Evolutionary conservation across 2,888 invertebrate species (phyloP).

Genomic region (Tinea pellionella): DNA sequence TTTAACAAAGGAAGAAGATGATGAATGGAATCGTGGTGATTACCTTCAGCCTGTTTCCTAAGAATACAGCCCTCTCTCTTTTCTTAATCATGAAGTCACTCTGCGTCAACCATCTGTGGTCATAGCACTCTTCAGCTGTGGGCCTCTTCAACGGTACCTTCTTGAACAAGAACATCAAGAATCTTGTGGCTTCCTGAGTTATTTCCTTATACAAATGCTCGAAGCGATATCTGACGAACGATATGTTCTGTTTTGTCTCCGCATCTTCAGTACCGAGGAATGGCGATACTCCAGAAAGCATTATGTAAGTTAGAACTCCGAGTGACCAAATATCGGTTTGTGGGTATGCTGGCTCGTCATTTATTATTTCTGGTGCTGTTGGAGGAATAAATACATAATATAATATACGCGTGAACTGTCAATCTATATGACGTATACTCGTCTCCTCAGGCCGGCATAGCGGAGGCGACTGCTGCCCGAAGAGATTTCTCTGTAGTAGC

Average conservation of each 20-base stretch:
- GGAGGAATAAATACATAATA: constrained; percentile 8
- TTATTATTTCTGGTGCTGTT: constrained; percentile 87
- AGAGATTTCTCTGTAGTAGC: too few species aligned
- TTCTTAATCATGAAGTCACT: constrained; percentile 94
- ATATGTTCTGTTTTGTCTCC: constrained; percentile 92
- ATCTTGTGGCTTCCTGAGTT: constrained; percentile 88
- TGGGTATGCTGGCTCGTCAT: constrained; percentile 87
- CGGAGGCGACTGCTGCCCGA: too few species aligned
- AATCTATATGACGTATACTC: too few species aligned
- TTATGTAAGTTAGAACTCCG: constrained; percentile 90
- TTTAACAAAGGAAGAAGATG: too few species aligned
- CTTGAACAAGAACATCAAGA: constrained; percentile 96
- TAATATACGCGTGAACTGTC: too few species aligned
- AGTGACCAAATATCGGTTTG: constrained; percentile 97
- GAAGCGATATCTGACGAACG: constrained; percentile 91
- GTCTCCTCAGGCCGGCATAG: too few species aligned
- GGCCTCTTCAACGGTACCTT: constrained; percentile 95
- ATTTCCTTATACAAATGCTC: constrained; percentile 95
- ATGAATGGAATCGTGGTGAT: too few species aligned
- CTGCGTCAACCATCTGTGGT: constrained; percentile 95
- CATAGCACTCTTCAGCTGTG: constrained; percentile 92
- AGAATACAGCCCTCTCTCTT: constrained; percentile 87
- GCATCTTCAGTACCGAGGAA: constrained; percentile 85
- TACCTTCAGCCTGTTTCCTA: constrained; percentile 85
- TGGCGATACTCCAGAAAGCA: constrained; percentile 93